Evolutionary conservation across 2,888 invertebrate genomes (phyloP).

Genomic region (Platypus cylindrus): DNA sequence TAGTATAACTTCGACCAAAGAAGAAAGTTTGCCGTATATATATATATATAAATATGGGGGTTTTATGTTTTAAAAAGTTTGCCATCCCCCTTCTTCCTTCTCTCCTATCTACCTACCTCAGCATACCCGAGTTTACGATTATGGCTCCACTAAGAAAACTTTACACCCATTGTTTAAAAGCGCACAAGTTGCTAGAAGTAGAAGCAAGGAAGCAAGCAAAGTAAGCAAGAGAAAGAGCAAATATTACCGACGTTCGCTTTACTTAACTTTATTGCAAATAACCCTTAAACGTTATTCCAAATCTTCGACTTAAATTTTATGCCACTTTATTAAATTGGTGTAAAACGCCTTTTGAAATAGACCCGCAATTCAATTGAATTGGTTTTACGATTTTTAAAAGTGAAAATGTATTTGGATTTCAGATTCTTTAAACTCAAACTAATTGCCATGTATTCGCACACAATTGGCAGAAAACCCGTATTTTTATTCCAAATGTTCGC

Average conservation of each 20-base stretch:
- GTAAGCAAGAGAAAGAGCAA: too few species aligned
- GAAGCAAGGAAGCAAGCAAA: too few species aligned
- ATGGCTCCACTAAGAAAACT: slow-evolving; percentile 24
- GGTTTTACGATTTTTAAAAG: too few species aligned
- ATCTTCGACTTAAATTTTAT: slow-evolving; percentile 15
- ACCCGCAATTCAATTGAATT: too few species aligned
- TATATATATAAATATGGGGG: too few species aligned
- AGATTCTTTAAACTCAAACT: too few species aligned
- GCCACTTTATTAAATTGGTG: slow-evolving; percentile 17
- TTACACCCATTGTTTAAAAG: slow-evolving; percentile 24
- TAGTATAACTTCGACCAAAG: slow-evolving; percentile 22
- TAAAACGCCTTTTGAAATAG: too few species aligned
- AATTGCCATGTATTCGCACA: too few species aligned
- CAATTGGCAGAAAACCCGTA: too few species aligned
- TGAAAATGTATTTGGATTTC: too few species aligned
- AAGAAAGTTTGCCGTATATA: slow-evolving; percentile 21
- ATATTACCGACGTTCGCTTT: slow-evolving; percentile 20
- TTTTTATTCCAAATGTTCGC: too few species aligned
- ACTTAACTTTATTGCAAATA: slow-evolving; percentile 18
- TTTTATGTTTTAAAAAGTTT: slow-evolving; percentile 31
- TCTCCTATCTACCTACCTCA: slow-evolving; percentile 8
- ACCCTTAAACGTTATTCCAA: slow-evolving; percentile 17
- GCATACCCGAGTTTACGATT: too few species aligned
- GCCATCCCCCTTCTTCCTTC: slow-evolving; percentile 3
- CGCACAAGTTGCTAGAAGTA: slow-evolving; percentile 17